A percentile compares a stretch with the other conserved stretches of the same genome.
These are phyloP conservation scores for Ceratina japonica DNA, from an alignment of 1,140 invertebrate species.

Conservation along the genomic window DNA sequence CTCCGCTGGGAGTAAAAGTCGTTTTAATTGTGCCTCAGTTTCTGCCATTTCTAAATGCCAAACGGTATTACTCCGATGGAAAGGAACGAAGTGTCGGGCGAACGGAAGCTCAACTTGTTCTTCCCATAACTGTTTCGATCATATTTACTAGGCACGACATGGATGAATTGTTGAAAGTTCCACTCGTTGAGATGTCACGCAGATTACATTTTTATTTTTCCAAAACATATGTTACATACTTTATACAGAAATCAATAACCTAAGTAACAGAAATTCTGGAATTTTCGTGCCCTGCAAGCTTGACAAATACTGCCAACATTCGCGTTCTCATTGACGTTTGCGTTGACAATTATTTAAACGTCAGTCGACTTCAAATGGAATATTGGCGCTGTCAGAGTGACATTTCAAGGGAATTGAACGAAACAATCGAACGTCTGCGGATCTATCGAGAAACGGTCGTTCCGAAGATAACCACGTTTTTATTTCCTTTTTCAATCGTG, in stretches of 20 bases:
- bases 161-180: neutral
- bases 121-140: too few species aligned
- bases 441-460: neutral
- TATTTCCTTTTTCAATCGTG: conserved; percentile 11
- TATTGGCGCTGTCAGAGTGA: neutral
- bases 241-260: conserved; percentile 68
- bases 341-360: conserved; percentile 38
- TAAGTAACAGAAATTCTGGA: conserved; percentile 47
- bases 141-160: too few species aligned
- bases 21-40: conserved; percentile 74
- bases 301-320: conserved; percentile 47
- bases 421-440: neutral
- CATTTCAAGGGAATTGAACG: neutral
- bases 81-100: neutral
- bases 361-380: conserved; percentile 6
- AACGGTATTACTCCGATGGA: neutral
- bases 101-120: neutral
- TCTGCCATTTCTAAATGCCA: conserved; percentile 68
- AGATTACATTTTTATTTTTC: conserved; percentile 21
- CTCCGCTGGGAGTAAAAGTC: conserved; percentile 74
- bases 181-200: conserved; percentile 6
- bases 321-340: conserved; percentile 24
- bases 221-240: conserved; percentile 52
- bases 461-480: neutral
- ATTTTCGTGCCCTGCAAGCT: conserved; percentile 22